phyloP scores from a whole-genome alignment of 2,797 vertebrate genomes.

The Columba guinea region DNA sequence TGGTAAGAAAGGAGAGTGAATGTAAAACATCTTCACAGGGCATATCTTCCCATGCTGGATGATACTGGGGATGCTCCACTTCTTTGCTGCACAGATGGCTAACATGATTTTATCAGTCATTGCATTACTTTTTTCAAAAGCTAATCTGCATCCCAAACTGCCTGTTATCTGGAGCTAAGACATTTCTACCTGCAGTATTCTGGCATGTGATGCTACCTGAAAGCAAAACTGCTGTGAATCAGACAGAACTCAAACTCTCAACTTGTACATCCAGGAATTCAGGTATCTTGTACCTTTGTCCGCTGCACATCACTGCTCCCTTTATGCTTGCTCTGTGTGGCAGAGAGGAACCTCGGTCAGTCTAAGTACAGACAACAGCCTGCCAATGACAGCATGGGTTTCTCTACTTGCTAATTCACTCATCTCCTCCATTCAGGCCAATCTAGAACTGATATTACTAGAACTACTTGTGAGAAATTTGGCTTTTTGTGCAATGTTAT shows the following conservation, averaged over 20 bases:
- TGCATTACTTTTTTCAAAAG: background rate
- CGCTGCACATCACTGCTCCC: background rate
- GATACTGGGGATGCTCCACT: background rate
- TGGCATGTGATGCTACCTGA: rapidly evolving
- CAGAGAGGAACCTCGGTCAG: background rate
- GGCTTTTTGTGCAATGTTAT: background rate
- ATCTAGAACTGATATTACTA: background rate
- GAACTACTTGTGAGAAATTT: background rate
- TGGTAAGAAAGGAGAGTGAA: background rate
- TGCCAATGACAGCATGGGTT: background rate
- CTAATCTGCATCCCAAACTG: background rate
- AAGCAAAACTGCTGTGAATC: background rate
- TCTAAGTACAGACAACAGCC: background rate
- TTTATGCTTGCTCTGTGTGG: rapidly evolving
- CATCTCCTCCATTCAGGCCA: background rate
- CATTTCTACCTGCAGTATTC: background rate
- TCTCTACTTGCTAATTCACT: background rate
- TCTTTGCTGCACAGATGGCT: background rate
- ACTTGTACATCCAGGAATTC: background rate
- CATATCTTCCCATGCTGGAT: background rate
- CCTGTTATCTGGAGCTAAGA: background rate
- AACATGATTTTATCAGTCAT: background rate
- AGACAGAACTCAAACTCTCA: background rate
- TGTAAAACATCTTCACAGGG: background rate
- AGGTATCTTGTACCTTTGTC: background rate